Evolutionary conservation across 2,797 vertebrate species (phyloP), one percentile per base, ranked within the genome.

Genomic region (Neostethus bicornis): DNA sequence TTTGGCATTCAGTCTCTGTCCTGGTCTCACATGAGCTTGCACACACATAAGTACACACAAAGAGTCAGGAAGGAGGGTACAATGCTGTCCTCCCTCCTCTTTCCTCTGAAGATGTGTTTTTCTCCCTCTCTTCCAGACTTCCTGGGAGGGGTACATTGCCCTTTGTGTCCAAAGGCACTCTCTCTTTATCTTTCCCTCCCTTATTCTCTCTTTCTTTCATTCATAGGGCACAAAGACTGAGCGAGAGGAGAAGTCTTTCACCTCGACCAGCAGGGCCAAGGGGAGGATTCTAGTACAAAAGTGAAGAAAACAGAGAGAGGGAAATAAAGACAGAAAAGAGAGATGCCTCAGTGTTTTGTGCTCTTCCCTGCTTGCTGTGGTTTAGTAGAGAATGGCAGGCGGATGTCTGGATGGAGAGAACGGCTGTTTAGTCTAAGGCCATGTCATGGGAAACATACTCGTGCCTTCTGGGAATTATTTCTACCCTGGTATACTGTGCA

Each of bases 51-150:
- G 43, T 61, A 51, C 41, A 39, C 34, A 87, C 84, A 90, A 90
- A 85, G 81, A 85, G 74, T 90, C 89, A 93, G 92, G 88, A 91
- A 93, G 87, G 72, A 87, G 77, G 85, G 82, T 29, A 92, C 89
- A 92, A 92, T 90, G 81, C 74, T 79, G 69, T 82, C 81, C 83
- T 90, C 85, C 82, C 86, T 87, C 85, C 85, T 87, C 87, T 85
- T 85, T 85, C 84, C 84, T 86, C 85, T 79, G 81, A 88, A 91
- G 82, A 86, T 79, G 75, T 78, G 75, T 87, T 77, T 87, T 73
- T 58, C 83, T 84, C 63, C 67, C 76, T 73, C 83, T 81, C 86
- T 86, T 74, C 84, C 85, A 89, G 85, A 90, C 89, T 92, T 92
- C 91, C 91, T 91, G 89, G 86, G 90, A 87, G 87, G 86, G 84